Conservation (phyloP, 2,797 vertebrate species). For the Saxicola maurus region DNA sequence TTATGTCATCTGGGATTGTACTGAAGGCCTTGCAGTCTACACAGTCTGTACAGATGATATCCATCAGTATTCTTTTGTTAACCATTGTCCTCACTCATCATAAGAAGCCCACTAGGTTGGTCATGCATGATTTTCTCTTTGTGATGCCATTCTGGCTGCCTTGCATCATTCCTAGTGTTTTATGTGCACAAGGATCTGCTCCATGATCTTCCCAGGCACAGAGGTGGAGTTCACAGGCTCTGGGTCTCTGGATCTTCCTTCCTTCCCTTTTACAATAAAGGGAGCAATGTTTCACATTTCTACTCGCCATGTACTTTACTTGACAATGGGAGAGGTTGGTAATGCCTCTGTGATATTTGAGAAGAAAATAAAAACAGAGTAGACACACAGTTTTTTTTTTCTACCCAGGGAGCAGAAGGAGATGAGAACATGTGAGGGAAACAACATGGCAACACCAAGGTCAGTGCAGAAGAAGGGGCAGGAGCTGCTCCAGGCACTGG, state of each 20-base stretch:
- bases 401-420: neutral
- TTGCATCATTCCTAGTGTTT: neutral
- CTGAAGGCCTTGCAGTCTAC: too few relatives aligned
- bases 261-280: too few relatives aligned
- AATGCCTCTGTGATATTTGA: accelerated
- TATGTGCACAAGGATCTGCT: neutral
- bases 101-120: too few relatives aligned
- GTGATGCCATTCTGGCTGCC: neutral
- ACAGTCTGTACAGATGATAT: too few relatives aligned
- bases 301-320: too few relatives aligned
- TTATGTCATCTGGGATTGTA: too few relatives aligned
- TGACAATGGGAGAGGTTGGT: neutral
- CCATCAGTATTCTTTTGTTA: too few relatives aligned
- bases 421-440: neutral
- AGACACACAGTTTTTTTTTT: neutral
- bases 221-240: too few relatives aligned
- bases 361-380: neutral
- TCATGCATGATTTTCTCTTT: neutral
- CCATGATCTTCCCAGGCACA: too few relatives aligned
- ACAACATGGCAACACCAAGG: neutral
- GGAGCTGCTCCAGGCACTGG: accelerated
- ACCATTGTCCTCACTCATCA: too few relatives aligned
- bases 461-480: neutral
- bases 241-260: too few relatives aligned
- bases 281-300: too few relatives aligned